A percentile compares a stretch with the other conserved stretches of the same genome.
Conservation (phyloP, 2,888 invertebrate species). For the Drosophila prostipennis region DNA sequence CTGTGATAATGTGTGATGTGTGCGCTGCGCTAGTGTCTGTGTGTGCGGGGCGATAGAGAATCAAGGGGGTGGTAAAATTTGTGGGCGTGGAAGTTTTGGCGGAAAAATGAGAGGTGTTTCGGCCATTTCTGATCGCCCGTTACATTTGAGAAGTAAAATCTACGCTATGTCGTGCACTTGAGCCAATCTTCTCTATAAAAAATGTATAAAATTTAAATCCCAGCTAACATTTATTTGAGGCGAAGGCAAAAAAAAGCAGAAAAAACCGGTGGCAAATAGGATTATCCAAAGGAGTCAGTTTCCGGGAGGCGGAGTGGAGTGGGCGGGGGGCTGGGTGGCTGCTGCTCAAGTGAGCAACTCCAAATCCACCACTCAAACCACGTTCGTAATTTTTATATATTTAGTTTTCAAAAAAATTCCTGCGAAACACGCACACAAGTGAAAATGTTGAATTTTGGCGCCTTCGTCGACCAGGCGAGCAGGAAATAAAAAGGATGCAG, state of each 20-base stretch:
- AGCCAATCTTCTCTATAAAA: constrained; percentile 65
- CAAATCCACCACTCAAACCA: constrained; percentile 48
- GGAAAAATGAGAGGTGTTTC: neutral
- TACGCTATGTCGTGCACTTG: constrained; percentile 77
- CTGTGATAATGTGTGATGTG: constrained; percentile 76
- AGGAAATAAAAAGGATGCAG: constrained; percentile 40
- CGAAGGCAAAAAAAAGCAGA: constrained; percentile 3
- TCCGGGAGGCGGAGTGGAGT: constrained; percentile 3
- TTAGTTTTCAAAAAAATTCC: constrained; percentile 3
- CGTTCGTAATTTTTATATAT: too few species aligned
- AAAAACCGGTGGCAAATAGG: constrained; percentile 31
- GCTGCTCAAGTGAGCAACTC: constrained; percentile 53
- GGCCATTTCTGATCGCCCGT: constrained; percentile 69
- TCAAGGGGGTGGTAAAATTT: neutral
- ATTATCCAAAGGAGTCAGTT: constrained; percentile 44
- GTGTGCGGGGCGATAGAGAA: constrained; percentile 15
- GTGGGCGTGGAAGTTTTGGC: constrained; percentile 1
- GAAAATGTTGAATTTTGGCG: constrained; percentile 83
- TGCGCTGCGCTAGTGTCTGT: constrained; percentile 13
- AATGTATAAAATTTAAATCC: constrained; percentile 43
- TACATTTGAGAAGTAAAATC: constrained; percentile 83
- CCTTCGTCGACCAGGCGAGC: constrained; percentile 80
- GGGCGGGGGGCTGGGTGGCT: constrained; percentile 11
- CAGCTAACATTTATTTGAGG: constrained; percentile 40
- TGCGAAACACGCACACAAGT: constrained; percentile 68